Conservation (phyloP, 2,888 invertebrate species). For the Teinopalpus imperialis region DNA sequence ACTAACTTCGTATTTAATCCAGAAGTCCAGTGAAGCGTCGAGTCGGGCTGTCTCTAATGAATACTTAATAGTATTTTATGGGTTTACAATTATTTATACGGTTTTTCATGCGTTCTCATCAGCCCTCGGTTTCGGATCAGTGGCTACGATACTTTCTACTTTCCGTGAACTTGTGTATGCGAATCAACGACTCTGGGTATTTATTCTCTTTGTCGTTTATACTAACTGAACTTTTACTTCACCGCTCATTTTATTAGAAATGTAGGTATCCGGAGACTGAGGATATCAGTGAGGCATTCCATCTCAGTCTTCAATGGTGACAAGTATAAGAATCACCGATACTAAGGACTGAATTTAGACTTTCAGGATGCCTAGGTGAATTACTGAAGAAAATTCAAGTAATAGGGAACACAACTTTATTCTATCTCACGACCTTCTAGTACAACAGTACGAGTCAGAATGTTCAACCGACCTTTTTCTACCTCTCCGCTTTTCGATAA, state of each 20-base stretch:
- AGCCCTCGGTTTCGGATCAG: constrained; percentile 41
- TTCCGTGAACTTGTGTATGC: constrained; percentile 15
- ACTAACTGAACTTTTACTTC: neutral
- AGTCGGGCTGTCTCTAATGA: constrained; percentile 48
- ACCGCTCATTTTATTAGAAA: neutral
- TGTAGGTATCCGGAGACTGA: no score
- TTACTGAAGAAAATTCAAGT: no score
- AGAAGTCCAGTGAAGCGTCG: constrained; percentile 35
- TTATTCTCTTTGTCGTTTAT: neutral
- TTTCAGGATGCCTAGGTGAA: no score
- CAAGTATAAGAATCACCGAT: no score
- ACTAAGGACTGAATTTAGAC: no score
- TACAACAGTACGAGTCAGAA: no score
- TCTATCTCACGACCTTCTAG: no score
- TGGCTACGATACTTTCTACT: constrained; percentile 21
- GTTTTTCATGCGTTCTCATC: constrained; percentile 46
- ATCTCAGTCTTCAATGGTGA: no score
- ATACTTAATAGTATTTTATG: constrained; percentile 61
- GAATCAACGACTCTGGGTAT: constrained; percentile 7
- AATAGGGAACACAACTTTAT: no score
- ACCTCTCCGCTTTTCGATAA: no score
- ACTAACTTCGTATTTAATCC: constrained; percentile 21
- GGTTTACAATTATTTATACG: constrained; percentile 43
- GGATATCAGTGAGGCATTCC: no score
- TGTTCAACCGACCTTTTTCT: no score